These are phyloP conservation scores for Loriculus beryllinus DNA, from an alignment of 2,797 vertebrate genomes.

Conservation along the genomic window DNA sequence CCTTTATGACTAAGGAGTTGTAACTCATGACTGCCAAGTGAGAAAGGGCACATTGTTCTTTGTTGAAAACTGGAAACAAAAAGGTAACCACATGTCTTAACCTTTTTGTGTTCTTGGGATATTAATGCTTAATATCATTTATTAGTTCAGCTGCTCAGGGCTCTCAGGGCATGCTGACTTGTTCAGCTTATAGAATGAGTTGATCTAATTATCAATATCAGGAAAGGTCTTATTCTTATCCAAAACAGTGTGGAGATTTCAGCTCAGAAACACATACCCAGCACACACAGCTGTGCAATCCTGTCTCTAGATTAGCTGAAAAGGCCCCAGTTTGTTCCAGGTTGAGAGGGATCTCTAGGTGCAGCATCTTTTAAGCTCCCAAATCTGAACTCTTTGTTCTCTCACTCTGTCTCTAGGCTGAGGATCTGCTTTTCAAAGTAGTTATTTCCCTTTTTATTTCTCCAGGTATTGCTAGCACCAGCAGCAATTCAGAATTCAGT, in stretches of 20 bases:
- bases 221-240: neutral
- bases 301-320: neutral
- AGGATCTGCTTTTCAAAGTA: neutral
- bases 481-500: too few species aligned
- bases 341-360: neutral
- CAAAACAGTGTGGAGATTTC: neutral
- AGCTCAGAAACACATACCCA: rapidly evolving
- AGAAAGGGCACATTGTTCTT: neutral
- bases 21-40: neutral
- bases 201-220: neutral
- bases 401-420: neutral
- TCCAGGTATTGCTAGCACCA: neutral
- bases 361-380: neutral
- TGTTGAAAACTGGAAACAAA: neutral
- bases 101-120: neutral
- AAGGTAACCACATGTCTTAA: neutral
- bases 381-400: neutral
- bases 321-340: neutral
- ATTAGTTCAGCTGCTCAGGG: neutral
- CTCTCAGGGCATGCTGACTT: neutral
- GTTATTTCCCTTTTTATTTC: neutral
- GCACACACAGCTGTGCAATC: neutral
- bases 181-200: neutral
- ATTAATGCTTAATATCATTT: neutral
- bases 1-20: neutral